Percentiles rank a stretch among this genome's conserved stretches.
Evolutionary conservation across 2,888 invertebrate species (phyloP).

Genomic region (Brassicogethes aeneus): DNA sequence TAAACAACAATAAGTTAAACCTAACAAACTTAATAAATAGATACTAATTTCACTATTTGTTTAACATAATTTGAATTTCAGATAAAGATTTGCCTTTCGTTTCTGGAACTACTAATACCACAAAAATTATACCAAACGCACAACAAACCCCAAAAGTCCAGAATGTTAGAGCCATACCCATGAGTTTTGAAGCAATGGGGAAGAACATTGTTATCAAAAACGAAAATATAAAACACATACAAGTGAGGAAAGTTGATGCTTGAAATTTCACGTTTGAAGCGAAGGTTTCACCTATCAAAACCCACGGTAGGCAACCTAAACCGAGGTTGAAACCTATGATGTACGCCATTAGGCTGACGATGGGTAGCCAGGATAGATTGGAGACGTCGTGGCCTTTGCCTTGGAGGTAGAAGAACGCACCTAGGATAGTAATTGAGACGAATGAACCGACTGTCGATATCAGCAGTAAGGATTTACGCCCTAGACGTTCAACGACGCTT

Average conservation of each 20-base stretch:
- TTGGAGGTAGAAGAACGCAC: slow-evolving; percentile 41
- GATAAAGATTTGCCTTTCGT: slow-evolving; percentile 8
- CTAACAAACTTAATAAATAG: too few relatives aligned
- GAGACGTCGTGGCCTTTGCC: slow-evolving; percentile 42
- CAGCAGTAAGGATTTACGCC: slow-evolving; percentile 59
- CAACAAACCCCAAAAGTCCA: slow-evolving; percentile 3
- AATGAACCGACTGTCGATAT: slow-evolving; percentile 57
- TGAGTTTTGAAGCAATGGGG: slow-evolving; percentile 1
- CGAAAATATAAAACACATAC: slow-evolving; percentile 5
- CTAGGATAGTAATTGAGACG: slow-evolving; percentile 49
- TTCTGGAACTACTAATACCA: slow-evolving; percentile 2
- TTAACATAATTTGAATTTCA: slow-evolving; percentile 6
- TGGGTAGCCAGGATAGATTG: slow-evolving; percentile 14
- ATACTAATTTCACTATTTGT: too few relatives aligned
- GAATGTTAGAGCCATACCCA: slow-evolving; percentile 3
- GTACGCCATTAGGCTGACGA: slow-evolving; percentile 6
- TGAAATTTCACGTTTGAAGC: slow-evolving; percentile 64
- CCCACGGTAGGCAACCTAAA: slow-evolving; percentile 54
- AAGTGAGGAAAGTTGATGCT: slow-evolving; percentile 33
- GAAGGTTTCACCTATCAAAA: slow-evolving; percentile 71
- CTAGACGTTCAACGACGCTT: slow-evolving; percentile 63
- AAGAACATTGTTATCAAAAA: slow-evolving; percentile 8
- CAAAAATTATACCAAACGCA: neutral
- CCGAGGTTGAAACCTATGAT: slow-evolving; percentile 8
- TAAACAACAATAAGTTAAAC: too few relatives aligned